phyloP scores from a whole-genome alignment of 2,888 invertebrate species.

The Hartigia nigra region DNA sequence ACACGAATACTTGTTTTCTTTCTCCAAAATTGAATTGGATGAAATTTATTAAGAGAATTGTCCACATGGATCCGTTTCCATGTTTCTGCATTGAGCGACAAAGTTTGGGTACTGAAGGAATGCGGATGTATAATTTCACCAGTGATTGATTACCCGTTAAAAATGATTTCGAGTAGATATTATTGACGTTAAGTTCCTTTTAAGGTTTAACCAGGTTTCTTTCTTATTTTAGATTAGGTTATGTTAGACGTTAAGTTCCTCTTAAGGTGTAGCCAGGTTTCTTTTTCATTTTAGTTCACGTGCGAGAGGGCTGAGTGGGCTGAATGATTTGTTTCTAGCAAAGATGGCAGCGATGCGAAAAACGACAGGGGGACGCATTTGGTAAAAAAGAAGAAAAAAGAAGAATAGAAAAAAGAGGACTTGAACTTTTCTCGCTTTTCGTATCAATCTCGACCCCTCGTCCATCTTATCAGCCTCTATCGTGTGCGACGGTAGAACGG shows the following conservation, averaged over 20 bases:
- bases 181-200: neutral
- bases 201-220: no score
- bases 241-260: neutral
- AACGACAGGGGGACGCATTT: neutral
- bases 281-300: constrained; percentile 5
- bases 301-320: no score
- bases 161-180: neutral
- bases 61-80: neutral
- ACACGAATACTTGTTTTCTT: no score
- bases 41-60: neutral
- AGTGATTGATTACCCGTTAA: neutral
- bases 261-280: neutral
- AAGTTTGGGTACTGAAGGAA: neutral
- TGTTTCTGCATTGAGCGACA: neutral
- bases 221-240: no score
- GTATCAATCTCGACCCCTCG: neutral
- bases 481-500: neutral
- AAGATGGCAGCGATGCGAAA: neutral
- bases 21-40: no score
- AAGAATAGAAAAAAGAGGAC: neutral
- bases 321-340: constrained; percentile 8
- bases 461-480: neutral
- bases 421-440: neutral
- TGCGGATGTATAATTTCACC: neutral
- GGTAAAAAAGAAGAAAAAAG: neutral